Percentiles rank a stretch among this genome's conserved stretches.
Evolutionary conservation across 2,888 invertebrate species (phyloP).

Genomic region (Glaucopsyche alexis): DNA sequence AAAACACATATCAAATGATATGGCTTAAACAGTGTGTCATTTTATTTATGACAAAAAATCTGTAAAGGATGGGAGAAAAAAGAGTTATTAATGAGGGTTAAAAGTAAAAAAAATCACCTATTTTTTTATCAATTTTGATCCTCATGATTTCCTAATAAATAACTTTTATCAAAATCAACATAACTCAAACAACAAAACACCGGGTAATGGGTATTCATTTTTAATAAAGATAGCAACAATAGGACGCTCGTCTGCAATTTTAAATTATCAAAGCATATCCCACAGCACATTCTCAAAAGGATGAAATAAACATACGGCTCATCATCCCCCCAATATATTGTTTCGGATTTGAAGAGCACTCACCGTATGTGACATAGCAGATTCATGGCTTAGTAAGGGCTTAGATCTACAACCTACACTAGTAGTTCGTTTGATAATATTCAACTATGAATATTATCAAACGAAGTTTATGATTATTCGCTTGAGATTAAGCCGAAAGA

Average conservation of each 20-base stretch:
- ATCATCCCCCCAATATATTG: conserved; percentile 28
- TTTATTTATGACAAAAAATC: no score
- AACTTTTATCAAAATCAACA: no score
- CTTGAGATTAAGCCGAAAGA: no score
- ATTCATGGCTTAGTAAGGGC: conserved; percentile 48
- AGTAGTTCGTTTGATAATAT: no score
- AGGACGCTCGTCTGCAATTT: conserved; percentile 9
- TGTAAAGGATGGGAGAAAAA: no score
- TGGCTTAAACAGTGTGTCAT: no score
- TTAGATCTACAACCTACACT: conserved; percentile 5
- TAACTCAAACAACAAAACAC: background rate
- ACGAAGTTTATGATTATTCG: no score
- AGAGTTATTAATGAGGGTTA: no score
- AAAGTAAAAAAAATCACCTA: no score
- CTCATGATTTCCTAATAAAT: no score
- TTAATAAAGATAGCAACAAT: background rate
- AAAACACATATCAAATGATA: no score
- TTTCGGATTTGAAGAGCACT: conserved; percentile 30
- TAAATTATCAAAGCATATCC: background rate
- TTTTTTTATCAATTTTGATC: no score
- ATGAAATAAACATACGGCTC: conserved; percentile 20
- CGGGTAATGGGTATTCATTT: background rate
- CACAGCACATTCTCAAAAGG: conserved; percentile 3
- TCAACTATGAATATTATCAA: background rate
- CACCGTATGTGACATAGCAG: conserved; percentile 43